A percentile compares a stretch with the other conserved stretches of the same genome.
phyloP scores from a whole-genome alignment of 2,888 invertebrate species.

The Endomychus coccineus region DNA sequence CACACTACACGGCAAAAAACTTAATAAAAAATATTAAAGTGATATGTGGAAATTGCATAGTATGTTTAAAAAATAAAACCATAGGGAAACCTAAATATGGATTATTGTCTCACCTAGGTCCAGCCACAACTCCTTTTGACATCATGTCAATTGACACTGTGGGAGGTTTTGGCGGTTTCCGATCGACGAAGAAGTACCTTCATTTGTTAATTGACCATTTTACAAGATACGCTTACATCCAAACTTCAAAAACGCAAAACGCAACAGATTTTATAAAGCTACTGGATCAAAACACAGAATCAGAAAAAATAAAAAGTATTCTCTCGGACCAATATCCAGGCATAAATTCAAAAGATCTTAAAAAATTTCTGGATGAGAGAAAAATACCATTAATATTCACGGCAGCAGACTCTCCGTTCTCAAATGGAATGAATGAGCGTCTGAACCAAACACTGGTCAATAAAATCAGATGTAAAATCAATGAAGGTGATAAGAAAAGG shows the following conservation, averaged over 20 bases:
- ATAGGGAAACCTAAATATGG: too few relatives aligned
- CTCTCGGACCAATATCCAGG: slow-evolving; percentile 32
- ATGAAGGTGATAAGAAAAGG: slow-evolving; percentile 15
- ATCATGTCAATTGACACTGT: slow-evolving; percentile 26
- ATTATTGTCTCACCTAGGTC: background rate
- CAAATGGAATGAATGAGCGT: slow-evolving; percentile 26
- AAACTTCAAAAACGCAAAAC: slow-evolving; percentile 28
- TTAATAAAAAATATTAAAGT: too few relatives aligned
- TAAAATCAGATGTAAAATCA: slow-evolving; percentile 21
- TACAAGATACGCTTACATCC: slow-evolving; percentile 29
- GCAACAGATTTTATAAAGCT: slow-evolving; percentile 30
- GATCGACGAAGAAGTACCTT: slow-evolving; percentile 32
- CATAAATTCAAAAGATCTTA: slow-evolving; percentile 31
- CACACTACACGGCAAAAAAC: too few relatives aligned
- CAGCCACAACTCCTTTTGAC: background rate
- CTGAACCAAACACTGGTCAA: slow-evolving; percentile 27
- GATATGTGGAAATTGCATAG: too few relatives aligned
- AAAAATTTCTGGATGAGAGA: slow-evolving; percentile 24
- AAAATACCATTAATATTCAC: slow-evolving; percentile 18
- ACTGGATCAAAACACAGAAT: slow-evolving; percentile 18
- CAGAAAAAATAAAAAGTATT: slow-evolving; percentile 24
- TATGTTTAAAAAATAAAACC: too few relatives aligned
- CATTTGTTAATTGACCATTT: slow-evolving; percentile 32
- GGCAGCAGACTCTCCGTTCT: slow-evolving; percentile 20
- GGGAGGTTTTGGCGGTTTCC: slow-evolving; percentile 30